These are phyloP conservation scores for Tenthredo distinguenda DNA, from an alignment of 2,888 invertebrate genomes.

Conservation along the genomic window DNA sequence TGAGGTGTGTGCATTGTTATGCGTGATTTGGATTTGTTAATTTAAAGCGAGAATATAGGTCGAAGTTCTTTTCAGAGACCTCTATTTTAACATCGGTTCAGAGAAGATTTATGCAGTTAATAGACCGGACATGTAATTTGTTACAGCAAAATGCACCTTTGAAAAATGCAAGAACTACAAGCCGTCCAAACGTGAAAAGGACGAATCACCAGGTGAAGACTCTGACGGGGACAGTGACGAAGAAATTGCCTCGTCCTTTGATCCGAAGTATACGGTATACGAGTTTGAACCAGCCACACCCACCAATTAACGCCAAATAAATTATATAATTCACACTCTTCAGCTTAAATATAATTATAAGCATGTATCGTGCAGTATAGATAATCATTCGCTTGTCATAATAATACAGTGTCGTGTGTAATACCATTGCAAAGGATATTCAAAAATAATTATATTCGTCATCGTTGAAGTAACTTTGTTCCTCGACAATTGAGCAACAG, in stretches of 20 bases:
- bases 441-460: background rate
- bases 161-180: slow-evolving; percentile 58
- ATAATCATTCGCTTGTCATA: background rate
- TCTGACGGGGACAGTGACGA: slow-evolving; percentile 53
- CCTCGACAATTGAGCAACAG: background rate
- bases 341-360: background rate
- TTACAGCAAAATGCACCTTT: slow-evolving; percentile 55
- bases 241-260: slow-evolving; percentile 47
- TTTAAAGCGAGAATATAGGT: background rate
- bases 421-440: background rate
- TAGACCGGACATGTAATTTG: background rate
- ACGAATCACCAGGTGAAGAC: slow-evolving; percentile 43
- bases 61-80: background rate
- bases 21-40: background rate
- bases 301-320: background rate
- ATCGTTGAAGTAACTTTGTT: background rate
- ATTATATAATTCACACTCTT: background rate
- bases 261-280: slow-evolving; percentile 51
- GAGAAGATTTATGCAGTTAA: background rate
- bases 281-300: slow-evolving; percentile 47
- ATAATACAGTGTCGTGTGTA: background rate
- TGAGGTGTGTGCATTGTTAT: background rate
- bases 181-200: slow-evolving; percentile 36
- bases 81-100: background rate
- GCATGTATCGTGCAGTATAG: slow-evolving; percentile 2